phyloP scores from a whole-genome alignment of 30 jellyfish, hydroid and myxozoan genomes.

The Aurelia sp. region DNA sequence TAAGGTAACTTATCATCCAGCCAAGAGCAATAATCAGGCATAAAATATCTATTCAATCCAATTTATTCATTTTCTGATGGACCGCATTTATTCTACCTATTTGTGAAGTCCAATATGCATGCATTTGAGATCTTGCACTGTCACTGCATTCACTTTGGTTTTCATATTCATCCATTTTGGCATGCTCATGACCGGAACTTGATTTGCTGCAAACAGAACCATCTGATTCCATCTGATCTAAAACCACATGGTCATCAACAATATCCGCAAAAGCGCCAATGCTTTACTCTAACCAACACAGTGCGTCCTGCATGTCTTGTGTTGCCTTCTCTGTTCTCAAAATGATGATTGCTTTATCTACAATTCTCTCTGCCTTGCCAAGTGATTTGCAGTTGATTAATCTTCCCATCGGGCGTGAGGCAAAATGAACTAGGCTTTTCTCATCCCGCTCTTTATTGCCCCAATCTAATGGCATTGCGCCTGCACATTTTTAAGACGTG shows the following conservation, averaged over 20 bases:
- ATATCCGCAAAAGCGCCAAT: neutral
- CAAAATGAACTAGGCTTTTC: slow-evolving; percentile 27
- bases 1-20: too few species aligned
- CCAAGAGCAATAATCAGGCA: too few species aligned
- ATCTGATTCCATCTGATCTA: too few species aligned
- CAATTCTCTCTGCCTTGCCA: neutral
- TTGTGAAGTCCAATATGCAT: neutral
- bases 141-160: neutral
- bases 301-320: neutral
- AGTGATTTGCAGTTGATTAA: neutral
- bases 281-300: neutral
- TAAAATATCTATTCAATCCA: too few species aligned
- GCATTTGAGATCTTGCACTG: neutral
- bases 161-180: neutral
- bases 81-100: neutral
- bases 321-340: neutral
- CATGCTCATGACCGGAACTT: neutral
- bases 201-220: neutral
- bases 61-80: too few species aligned
- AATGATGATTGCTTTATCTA: neutral
- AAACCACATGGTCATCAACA: neutral
- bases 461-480: neutral
- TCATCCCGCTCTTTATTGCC: slow-evolving; percentile 17
- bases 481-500: slow-evolving; percentile 23
- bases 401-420: slow-evolving; percentile 13